These are phyloP conservation scores for Aulostomus chinensis DNA, from an alignment of 2,797 vertebrate species.

Conservation along the genomic window DNA sequence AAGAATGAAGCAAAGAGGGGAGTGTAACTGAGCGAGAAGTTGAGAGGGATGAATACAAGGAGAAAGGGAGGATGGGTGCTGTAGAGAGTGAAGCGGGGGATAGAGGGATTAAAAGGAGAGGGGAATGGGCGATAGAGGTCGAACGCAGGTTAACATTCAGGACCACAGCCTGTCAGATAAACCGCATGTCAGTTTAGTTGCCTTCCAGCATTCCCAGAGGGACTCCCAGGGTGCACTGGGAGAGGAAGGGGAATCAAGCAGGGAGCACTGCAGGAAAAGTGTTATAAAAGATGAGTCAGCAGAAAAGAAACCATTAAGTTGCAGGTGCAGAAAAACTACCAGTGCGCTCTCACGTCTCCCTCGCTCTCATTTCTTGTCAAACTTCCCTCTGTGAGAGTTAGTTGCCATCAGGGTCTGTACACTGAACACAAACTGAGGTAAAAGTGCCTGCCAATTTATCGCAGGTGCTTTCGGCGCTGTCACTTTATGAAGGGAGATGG, in stretches of 20 bases:
- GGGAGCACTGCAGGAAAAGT: conserved; percentile 22
- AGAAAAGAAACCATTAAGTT: conserved; percentile 42
- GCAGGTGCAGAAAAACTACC: conserved; percentile 42
- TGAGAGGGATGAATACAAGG: not conserved
- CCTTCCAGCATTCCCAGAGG: conserved; percentile 45
- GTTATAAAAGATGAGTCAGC: conserved; percentile 60
- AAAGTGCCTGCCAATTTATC: conserved; percentile 62
- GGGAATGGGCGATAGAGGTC: conserved; percentile 49
- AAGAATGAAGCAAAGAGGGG: not conserved
- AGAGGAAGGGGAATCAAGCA: not conserved
- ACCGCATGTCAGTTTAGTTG: conserved; percentile 45
- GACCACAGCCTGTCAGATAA: conserved; percentile 54
- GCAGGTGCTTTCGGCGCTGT: conserved; percentile 54
- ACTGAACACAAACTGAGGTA: conserved; percentile 57
- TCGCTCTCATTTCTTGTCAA: conserved; percentile 38
- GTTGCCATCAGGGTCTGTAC: conserved; percentile 55
- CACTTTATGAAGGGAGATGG: conserved; percentile 48
- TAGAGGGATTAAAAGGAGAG: conserved; percentile 18
- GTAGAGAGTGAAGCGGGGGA: not conserved
- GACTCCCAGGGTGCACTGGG: conserved; percentile 35
- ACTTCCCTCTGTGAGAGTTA: conserved; percentile 49
- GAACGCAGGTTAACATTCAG: conserved; percentile 57
- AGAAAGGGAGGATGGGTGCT: not conserved
- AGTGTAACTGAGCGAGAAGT: conserved; percentile 8
- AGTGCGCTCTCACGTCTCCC: conserved; percentile 14